These are phyloP conservation scores for Agonopterix arenella DNA, from an alignment of 2,888 invertebrate genomes.

Conservation along the genomic window DNA sequence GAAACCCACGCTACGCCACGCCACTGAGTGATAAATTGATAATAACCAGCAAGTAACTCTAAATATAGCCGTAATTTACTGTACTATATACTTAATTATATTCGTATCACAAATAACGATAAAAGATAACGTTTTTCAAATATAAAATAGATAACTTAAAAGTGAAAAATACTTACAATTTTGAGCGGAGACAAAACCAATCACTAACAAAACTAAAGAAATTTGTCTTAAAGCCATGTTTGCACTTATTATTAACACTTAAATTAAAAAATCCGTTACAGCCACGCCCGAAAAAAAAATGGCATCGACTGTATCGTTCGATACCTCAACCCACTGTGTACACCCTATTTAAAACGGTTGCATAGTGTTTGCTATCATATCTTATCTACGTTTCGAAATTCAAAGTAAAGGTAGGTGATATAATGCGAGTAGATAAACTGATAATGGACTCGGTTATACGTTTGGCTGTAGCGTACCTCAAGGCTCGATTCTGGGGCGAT, in stretches of 20 bases:
- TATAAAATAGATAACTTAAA: too few species aligned
- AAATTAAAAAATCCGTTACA: constrained; percentile 13
- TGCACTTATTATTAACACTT: constrained; percentile 18
- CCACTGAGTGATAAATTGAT: too few species aligned
- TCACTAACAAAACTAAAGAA: constrained; percentile 24
- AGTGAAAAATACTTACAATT: constrained; percentile 44
- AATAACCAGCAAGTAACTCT: too few species aligned
- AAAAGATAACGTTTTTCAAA: too few species aligned
- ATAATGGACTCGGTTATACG: constrained; percentile 21
- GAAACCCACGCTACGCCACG: too few species aligned
- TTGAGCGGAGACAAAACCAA: constrained; percentile 36
- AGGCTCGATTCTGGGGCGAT: constrained; percentile 18
- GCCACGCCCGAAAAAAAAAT: constrained; percentile 13
- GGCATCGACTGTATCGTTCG: constrained; percentile 26
- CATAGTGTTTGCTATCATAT: constrained; percentile 31
- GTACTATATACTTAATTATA: too few species aligned
- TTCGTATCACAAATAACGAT: too few species aligned
- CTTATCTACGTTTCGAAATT: constrained; percentile 66
- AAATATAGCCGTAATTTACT: too few species aligned
- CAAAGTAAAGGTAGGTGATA: constrained; percentile 53
- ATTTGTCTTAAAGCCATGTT: constrained; percentile 37
- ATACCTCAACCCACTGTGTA: constrained; percentile 26
- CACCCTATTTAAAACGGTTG: constrained; percentile 35
- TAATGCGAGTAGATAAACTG: constrained; percentile 29
- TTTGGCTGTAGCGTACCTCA: constrained; percentile 25